Percentiles rank a stretch among this genome's conserved stretches.
These are phyloP conservation scores for Eulemur rufifrons DNA, from an alignment of 2,113 vertebrate genomes.

Conservation along the genomic window DNA sequence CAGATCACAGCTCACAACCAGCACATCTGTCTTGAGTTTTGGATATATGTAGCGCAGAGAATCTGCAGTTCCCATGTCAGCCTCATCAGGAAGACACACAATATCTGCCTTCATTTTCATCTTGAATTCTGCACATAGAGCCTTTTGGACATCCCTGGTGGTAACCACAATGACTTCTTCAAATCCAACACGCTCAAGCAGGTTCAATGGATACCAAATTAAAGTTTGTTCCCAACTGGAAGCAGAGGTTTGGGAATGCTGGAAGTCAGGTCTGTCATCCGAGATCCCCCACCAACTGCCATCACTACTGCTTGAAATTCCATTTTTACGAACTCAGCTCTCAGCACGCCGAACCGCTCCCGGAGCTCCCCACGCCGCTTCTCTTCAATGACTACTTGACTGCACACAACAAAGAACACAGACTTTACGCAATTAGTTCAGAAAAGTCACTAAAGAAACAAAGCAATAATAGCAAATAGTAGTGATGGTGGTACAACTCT, in stretches of 20 bases:
- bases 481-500: neutral
- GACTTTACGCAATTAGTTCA: neutral
- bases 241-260: constrained; percentile 95
- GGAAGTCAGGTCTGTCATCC: constrained; percentile 97
- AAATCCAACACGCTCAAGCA: constrained; percentile 96
- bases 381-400: neutral
- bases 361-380: no score
- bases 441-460: neutral
- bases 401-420: neutral
- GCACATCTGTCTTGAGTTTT: constrained; percentile 99
- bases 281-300: constrained; percentile 97
- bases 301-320: constrained; percentile 98
- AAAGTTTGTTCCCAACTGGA: constrained; percentile 96
- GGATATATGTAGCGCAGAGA: constrained; percentile 94
- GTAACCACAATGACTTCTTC: constrained; percentile 99
- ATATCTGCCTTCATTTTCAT: constrained; percentile 93
- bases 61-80: constrained; percentile 97
- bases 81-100: constrained; percentile 94
- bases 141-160: constrained; percentile 96
- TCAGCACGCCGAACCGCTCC: no score
- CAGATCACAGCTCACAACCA: no score
- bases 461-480: neutral
- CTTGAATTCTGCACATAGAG: constrained; percentile 87
- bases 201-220: constrained; percentile 97
- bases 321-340: constrained; percentile 87